Conservation (phyloP, 2,888 invertebrate genomes). For the Blastobasis lacticolella region DNA sequence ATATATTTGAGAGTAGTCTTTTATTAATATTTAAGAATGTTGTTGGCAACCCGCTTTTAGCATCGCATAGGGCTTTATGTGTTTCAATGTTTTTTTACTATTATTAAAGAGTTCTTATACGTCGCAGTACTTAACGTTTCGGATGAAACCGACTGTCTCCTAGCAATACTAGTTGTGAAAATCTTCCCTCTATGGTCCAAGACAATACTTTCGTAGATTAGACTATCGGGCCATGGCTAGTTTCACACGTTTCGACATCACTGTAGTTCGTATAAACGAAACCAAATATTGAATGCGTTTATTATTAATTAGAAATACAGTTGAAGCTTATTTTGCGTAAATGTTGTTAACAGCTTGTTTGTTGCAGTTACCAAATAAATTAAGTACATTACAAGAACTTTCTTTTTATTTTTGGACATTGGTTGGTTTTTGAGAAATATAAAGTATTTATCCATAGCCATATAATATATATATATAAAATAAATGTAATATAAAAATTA, state of each 20-base stretch:
- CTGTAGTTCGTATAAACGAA: neutral
- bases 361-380: conserved; percentile 68
- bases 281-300: conserved; percentile 4
- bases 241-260: conserved; percentile 1
- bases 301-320: conserved; percentile 3
- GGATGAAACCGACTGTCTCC: neutral
- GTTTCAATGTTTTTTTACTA: conserved; percentile 18
- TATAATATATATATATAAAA: conserved; percentile 5
- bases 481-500: conserved; percentile 1
- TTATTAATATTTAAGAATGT: conserved; percentile 37
- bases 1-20: conserved; percentile 50
- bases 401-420: conserved; percentile 32
- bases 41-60: conserved; percentile 54
- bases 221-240: neutral
- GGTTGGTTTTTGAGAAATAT: no score
- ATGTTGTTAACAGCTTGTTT: conserved; percentile 20
- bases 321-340: conserved; percentile 35
- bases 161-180: neutral
- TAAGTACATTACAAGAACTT: conserved; percentile 44
- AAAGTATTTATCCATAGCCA: conserved; percentile 1
- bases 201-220: conserved; percentile 15
- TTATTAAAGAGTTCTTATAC: neutral
- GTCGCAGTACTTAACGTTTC: conserved; percentile 4
- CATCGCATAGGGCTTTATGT: conserved; percentile 52
- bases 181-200: conserved; percentile 11